A percentile compares a stretch with the other conserved stretches of the same genome.
Conservation (phyloP, 2,888 invertebrate species). For the Hyppa rectilinea region DNA sequence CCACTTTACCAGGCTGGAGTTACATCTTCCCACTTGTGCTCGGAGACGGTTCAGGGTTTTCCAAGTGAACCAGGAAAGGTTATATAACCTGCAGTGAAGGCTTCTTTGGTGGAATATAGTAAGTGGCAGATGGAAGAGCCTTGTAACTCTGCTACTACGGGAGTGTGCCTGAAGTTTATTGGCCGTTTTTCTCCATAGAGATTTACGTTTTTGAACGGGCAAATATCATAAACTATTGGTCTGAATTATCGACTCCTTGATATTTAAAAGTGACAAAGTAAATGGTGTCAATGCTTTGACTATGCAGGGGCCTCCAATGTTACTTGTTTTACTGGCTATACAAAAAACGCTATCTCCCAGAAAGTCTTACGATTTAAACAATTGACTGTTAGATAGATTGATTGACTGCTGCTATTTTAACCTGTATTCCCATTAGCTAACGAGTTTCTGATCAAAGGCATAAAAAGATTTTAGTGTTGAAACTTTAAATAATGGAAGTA, state of each 20-base stretch:
- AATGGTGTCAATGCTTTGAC: neutral
- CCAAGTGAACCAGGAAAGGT: no score
- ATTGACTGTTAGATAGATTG: neutral
- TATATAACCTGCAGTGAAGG: no score
- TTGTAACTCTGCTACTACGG: neutral
- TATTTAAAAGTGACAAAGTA: neutral
- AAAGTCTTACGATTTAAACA: neutral
- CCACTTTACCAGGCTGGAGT: no score
- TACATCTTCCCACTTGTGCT: no score
- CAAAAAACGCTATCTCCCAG: neutral
- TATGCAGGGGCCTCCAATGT: neutral
- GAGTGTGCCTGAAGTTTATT: neutral
- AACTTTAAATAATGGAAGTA: neutral
- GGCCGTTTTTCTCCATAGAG: no score
- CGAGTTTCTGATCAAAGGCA: neutral
- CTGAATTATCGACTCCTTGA: neutral
- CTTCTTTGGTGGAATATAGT: no score
- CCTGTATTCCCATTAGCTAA: neutral
- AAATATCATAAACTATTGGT: neutral
- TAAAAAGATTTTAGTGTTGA: neutral
- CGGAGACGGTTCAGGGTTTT: no score
- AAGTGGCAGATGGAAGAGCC: no score
- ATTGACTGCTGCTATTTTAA: conserved; percentile 5
- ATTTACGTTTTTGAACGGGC: neutral
- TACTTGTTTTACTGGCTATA: neutral